Evolutionary conservation across 1,140 invertebrate species (phyloP), one percentile per base, ranked within the genome.

Genomic region (Ceratina australensis): DNA sequence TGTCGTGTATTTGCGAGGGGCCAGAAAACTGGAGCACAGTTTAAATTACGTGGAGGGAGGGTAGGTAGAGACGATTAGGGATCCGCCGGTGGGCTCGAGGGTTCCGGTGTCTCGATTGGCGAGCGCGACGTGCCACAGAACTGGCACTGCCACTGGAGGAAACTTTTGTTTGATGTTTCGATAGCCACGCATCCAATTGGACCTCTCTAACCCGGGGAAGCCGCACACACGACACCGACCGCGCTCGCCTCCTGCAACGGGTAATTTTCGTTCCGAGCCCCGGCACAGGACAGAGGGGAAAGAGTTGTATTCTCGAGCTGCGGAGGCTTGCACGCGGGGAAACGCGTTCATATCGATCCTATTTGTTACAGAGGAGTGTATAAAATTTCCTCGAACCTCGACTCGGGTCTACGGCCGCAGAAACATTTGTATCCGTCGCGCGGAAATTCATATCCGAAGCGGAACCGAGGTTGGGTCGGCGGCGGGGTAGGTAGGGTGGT

Each of bases 221-320:
- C 57, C 73, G 73, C 28, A 61, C 28, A 61, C 74, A 72, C 59
- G 22, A 71, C 49, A 22, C 15, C 52, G 68, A 28, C 65, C 59
- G n/a, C n/a, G n/a, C n/a, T n/a, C n/a, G n/a, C 60, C 49, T 49
- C 66, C 18, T 52, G 59, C 71, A 68, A 63, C 50, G 61, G 67
- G 61, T 79, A 83, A 83, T 83, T 83, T n/a, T 83, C 78, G 81
- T 83, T 83, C 71, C 65, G 56, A 82, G 81, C 71, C 65, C 49
- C 4, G 16, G 20, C 15, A 8, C 4, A 57, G 20, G 66, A 63
- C 28, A 54, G 20, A 28, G 59, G 65, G 42, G 13, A 15, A 28
- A 10, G 0, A 3, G 20, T 12, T 2, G 20, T 12, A 49, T 22
- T 15, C n/a, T 20, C 7, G 61, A 42, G 33, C n/a, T 2, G 18